These are phyloP conservation scores for Aleiodes sp. DNA, from an alignment of 1,140 invertebrate genomes.

Conservation along the genomic window DNA sequence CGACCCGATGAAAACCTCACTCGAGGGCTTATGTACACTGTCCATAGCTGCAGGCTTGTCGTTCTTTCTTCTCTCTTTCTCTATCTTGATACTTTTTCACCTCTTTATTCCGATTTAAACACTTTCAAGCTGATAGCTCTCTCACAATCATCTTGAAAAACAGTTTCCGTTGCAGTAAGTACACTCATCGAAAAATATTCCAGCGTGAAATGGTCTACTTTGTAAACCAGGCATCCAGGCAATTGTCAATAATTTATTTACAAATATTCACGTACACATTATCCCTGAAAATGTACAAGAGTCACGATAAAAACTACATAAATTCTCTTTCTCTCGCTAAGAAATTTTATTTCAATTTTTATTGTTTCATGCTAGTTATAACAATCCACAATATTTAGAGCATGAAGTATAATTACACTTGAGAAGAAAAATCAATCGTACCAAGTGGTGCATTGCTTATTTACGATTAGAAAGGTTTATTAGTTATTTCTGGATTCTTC, in stretches of 20 bases:
- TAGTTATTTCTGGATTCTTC: neutral
- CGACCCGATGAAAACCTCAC: constrained; percentile 15
- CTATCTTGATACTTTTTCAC: constrained; percentile 31
- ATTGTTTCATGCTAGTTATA: neutral
- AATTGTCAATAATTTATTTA: too few species aligned
- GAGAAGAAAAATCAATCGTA: constrained; percentile 27
- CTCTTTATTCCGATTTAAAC: constrained; percentile 35
- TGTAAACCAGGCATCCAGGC: too few species aligned
- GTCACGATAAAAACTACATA: too few species aligned
- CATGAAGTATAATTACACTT: constrained; percentile 11
- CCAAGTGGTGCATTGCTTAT: constrained; percentile 5
- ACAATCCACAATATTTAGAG: neutral
- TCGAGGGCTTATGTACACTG: constrained; percentile 15
- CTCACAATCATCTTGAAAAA: too few species aligned
- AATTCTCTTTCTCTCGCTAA: neutral
- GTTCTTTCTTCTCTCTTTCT: too few species aligned
- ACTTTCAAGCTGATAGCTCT: neutral
- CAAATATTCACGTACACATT: too few species aligned
- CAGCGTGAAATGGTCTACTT: too few species aligned
- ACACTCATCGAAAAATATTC: too few species aligned
- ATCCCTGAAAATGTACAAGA: too few species aligned
- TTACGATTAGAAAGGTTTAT: constrained; percentile 5
- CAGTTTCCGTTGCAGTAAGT: too few species aligned
- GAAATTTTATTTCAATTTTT: neutral
- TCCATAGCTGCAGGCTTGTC: constrained; percentile 3